These are phyloP conservation scores for Aphodius granarius DNA, from an alignment of 2,888 invertebrate genomes.

Conservation along the genomic window DNA sequence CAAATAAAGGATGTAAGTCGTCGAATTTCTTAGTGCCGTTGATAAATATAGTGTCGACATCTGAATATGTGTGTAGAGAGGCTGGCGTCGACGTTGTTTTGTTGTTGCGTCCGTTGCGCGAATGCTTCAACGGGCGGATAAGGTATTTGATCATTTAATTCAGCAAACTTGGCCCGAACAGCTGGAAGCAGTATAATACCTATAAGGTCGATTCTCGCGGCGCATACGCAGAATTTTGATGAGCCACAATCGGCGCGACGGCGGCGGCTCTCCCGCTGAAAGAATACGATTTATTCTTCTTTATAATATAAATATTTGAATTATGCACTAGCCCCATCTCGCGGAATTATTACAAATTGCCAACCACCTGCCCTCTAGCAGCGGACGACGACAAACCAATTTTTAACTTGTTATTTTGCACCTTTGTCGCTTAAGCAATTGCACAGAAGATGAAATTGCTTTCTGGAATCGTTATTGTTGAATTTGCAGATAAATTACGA, in stretches of 20 bases:
- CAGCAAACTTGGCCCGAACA: slow-evolving; percentile 7
- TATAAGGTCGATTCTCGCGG: slow-evolving; percentile 4
- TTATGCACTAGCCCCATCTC: background rate
- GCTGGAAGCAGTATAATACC: slow-evolving; percentile 2
- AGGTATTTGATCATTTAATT: slow-evolving; percentile 15
- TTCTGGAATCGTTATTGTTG: background rate
- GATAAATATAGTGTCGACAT: slow-evolving; percentile 21
- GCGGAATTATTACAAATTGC: background rate
- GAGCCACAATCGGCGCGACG: slow-evolving; percentile 1
- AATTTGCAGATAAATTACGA: background rate
- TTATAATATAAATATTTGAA: background rate
- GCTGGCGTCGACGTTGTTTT: background rate
- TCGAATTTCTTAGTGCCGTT: background rate
- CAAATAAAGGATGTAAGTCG: slow-evolving; percentile 3
- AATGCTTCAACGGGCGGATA: slow-evolving; percentile 6
- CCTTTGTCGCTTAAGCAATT: background rate
- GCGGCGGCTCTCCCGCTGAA: background rate
- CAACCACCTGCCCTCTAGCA: background rate
- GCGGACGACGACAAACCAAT: background rate
- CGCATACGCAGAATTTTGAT: slow-evolving; percentile 12
- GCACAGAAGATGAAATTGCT: background rate
- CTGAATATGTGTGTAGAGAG: slow-evolving; percentile 11
- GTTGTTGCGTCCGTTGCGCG: slow-evolving; percentile 6
- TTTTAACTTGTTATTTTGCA: background rate
- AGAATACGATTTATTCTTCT: background rate